Evolutionary conservation across 2,888 invertebrate species (phyloP).

Genomic region (Drosophila mulleri): DNA sequence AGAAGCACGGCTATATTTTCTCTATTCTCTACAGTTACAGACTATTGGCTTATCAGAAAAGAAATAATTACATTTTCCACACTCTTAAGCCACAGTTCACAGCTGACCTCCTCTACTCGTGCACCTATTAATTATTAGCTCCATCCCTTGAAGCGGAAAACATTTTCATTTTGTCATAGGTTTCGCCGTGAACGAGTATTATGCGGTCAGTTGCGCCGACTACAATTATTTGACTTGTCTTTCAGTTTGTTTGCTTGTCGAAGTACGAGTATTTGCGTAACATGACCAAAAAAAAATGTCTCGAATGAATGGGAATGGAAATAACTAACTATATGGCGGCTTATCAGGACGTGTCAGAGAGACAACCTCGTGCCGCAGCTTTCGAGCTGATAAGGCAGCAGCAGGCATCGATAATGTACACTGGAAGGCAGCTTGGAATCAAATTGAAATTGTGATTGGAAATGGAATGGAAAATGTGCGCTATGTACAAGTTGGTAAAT

Average conservation of each 20-base stretch:
- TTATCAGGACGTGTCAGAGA: conserved; percentile 24
- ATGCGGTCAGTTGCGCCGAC: neutral
- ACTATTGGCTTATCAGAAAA: too few relatives aligned
- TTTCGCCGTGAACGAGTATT: neutral
- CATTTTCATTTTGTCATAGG: neutral
- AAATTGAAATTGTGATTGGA: conserved; percentile 1
- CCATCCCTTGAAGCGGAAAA: neutral
- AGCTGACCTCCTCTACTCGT: neutral
- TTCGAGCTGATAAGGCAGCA: conserved; percentile 36
- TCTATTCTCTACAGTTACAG: too few relatives aligned
- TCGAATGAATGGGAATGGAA: conserved; percentile 26
- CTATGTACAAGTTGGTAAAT: conserved; percentile 36
- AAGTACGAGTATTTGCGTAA: conserved; percentile 43
- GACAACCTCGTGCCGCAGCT: conserved; percentile 27
- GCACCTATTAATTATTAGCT: neutral
- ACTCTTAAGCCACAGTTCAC: too few relatives aligned
- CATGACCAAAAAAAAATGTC: conserved; percentile 24
- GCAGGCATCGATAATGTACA: conserved; percentile 16
- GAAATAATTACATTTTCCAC: too few relatives aligned
- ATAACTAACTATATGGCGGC: conserved; percentile 12
- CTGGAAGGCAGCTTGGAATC: conserved; percentile 5
- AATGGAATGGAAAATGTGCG: conserved; percentile 9
- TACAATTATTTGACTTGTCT: neutral
- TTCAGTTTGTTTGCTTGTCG: neutral
- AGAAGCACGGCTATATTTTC: too few relatives aligned